Evolutionary conservation across 2,113 vertebrate species (phyloP).

Genomic region (Taxidea taxus): DNA sequence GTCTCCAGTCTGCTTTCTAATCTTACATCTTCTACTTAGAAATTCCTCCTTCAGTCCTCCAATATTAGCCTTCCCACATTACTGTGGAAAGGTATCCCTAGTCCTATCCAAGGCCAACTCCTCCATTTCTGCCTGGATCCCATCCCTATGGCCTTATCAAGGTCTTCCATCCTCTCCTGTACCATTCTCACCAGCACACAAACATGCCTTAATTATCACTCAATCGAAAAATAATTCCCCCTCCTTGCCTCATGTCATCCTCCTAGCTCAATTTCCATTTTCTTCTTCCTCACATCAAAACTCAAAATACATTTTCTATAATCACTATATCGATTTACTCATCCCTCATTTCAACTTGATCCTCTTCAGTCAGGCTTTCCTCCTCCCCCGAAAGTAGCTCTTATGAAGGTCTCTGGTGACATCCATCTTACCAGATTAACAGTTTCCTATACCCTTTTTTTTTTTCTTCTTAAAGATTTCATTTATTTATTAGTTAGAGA

Average conservation of each 20-base stretch:
- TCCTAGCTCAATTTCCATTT: background rate
- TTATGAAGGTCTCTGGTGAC: background rate
- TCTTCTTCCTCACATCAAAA: background rate
- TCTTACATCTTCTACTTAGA: background rate
- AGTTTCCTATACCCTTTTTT: background rate
- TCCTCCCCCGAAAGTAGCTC: background rate
- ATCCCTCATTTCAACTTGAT: background rate
- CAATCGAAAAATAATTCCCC: background rate
- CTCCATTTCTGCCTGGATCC: background rate
- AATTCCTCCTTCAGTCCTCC: background rate
- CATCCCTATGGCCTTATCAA: background rate
- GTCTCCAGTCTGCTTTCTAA: background rate
- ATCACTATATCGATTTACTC: background rate
- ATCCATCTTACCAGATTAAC: background rate
- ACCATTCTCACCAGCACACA: background rate
- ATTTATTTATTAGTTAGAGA: no score
- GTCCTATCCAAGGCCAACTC: background rate
- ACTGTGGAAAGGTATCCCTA: background rate
- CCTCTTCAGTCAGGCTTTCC: background rate
- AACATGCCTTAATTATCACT: background rate
- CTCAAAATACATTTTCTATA: background rate
- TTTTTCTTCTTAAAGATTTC: no score
- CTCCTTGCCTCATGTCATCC: background rate
- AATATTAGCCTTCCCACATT: background rate
- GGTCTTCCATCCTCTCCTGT: background rate